Percentiles rank a stretch among this genome's conserved stretches.
Conservation (phyloP, 1,140 invertebrate species). For the Apis mellifera region DNA sequence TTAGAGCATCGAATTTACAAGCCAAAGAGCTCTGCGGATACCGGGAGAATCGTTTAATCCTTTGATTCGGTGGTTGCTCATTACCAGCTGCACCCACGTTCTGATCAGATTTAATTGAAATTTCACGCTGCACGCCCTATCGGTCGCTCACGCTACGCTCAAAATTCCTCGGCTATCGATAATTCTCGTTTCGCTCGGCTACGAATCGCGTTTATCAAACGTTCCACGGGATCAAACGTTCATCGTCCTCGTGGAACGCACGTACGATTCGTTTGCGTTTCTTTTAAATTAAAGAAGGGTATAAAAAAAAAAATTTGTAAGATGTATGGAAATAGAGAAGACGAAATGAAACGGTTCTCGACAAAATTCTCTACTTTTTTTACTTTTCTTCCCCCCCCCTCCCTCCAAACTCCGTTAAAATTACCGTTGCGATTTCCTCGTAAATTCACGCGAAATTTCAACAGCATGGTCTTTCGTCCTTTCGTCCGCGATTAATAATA, state of each 20-base stretch:
- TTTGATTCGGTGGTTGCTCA: background rate
- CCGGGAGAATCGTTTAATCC: background rate
- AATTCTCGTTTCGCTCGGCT: background rate
- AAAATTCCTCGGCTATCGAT: constrained; percentile 4
- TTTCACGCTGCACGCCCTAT: background rate
- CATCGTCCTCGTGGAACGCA: background rate
- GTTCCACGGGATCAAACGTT: background rate
- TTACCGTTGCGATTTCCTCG: background rate
- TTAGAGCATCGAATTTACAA: background rate
- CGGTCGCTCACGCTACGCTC: background rate
- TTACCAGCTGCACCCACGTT: background rate
- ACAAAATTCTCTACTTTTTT: background rate
- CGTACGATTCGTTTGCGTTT: background rate
- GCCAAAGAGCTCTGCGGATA: background rate
- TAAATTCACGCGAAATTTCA: background rate
- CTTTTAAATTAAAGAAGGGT: no score
- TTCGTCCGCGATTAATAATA: background rate
- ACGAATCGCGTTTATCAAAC: constrained; percentile 11
- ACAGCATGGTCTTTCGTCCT: no score
- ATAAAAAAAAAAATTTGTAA: background rate
- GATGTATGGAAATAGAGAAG: no score
- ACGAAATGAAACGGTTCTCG: no score
- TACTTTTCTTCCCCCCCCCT: background rate
- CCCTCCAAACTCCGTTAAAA: background rate
- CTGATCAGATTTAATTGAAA: constrained; percentile 23